Evolutionary conservation across 2,113 vertebrate genomes (phyloP), one percentile per base, ranked within the genome.

Genomic region (Dipodomys ordii): DNA sequence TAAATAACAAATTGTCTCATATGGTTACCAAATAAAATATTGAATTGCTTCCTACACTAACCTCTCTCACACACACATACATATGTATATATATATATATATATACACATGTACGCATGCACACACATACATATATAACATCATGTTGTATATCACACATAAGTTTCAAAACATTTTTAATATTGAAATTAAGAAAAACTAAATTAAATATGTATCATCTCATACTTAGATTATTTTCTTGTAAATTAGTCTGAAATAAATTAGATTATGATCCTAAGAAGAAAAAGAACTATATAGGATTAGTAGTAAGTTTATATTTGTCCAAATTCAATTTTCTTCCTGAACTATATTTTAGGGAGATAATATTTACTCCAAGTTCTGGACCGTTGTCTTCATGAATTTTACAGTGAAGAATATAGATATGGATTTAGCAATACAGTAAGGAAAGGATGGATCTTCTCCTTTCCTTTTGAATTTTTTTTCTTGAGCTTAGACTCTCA

Each of bases 231-330:
- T 71, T 57, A 13, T 20, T 88, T 65, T 71, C 28, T 68, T 49
- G 25, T 81, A 92, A 95, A 95, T 68, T 27, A 93, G 20, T 91
- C 89, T 91, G 28, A 89, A 89, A 87, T 84, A 92, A 95, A 90
- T 74, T 79, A 69, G 16, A 44, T 86, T 62, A 65, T 32, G 4
- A 72, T 88, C 88, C 83, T 67, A 91, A 88, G 49, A 6, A 82
- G 25, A 32, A 94, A 93, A 92, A 16, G 8, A 83, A 95, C 0
- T 6, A 32, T 6, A 32, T 9, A 69, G 39, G 71, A 88, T 19
- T 81, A 87, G 39, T 18, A 46, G 6, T 64, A 76, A 87, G 13
- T 69, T 94, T 69, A 23, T 82, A 2, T 28, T 79, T 10, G 22
- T 23, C 46, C 46, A 71, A 68, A 6, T 93, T 68, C 22, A 80